Evolutionary conservation across 2,113 vertebrate species (phyloP).

Genomic region (Perognathus longimembris): DNA sequence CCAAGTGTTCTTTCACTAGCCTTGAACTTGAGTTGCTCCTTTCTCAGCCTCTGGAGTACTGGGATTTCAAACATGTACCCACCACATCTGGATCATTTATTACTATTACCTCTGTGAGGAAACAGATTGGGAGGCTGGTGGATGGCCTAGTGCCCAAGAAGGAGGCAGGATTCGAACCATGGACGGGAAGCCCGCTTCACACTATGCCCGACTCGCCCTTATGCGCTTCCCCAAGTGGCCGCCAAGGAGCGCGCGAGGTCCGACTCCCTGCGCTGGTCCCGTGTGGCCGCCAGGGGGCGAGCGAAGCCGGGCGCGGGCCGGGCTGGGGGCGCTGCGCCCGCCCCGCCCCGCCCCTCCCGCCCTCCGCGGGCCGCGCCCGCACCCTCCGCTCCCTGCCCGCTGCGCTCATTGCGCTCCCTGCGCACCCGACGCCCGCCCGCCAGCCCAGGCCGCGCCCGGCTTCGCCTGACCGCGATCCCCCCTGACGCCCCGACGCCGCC

Average conservation of each 20-base stretch:
- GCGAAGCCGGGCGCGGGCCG: too few species aligned
- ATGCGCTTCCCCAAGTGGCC: too few species aligned
- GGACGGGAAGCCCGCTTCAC: too few species aligned
- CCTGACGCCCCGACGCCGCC: background rate
- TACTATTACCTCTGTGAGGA: background rate
- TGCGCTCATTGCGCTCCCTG: constrained; percentile 68
- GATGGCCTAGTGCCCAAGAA: fast-evolving
- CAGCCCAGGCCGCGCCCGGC: constrained; percentile 37
- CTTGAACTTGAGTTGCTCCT: background rate
- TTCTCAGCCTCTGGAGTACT: background rate
- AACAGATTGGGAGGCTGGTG: background rate
- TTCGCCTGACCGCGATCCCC: constrained; percentile 31
- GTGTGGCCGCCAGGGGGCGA: too few species aligned
- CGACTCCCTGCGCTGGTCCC: too few species aligned
- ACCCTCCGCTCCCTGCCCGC: constrained; percentile 2
- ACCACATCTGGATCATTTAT: background rate
- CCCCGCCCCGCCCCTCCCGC: constrained; percentile 47
- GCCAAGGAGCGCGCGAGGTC: too few species aligned
- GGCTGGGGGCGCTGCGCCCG: too few species aligned
- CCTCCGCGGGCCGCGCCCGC: constrained; percentile 50
- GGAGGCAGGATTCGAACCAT: background rate
- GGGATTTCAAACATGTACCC: background rate
- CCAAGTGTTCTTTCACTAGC: background rate
- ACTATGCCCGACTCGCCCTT: background rate
- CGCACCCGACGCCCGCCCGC: background rate